Evolutionary conservation across 53 echinoderm and acorn worm species (phyloP), one percentile per base, ranked within the genome.

Genomic region (Glandiceps talaboti): DNA sequence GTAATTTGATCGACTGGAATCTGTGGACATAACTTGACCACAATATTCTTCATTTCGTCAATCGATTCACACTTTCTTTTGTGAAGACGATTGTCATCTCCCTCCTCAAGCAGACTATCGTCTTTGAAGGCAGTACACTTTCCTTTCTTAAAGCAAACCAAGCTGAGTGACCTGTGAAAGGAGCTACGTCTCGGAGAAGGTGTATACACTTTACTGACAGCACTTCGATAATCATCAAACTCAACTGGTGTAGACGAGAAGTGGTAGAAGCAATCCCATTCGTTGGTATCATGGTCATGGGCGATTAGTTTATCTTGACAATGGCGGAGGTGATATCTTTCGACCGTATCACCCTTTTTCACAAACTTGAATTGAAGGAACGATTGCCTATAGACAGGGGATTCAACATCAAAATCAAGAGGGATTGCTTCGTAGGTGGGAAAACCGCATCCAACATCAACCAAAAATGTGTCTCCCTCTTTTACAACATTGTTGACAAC

Each of bases 361-460:
- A 76, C 76, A 64, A 86, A 86, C 31, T 83, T 82, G 79, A 29
- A 77, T 14, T 76, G 82, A 79, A 86, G 29, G 86, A 74, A 86
- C 75, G 75, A 77, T 30, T 82, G 74, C 0, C 83, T 77, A 25
- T 86, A 86, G 27, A 75, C 76, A 14, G 79, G 79, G 6, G 86
- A 86, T 30, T 82, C 83, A 27, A 32, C 32, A 30, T 82, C 30
- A 79, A 86, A 86, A 28, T 86, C 83, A 14, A 86, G 31, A 20
- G 86, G 83, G 30, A 86, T 79, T 0, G 74, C 86, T 27, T 33
- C 30, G 30, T 78, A 79, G 1, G 31, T 1, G 1, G 87, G 87
- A 28, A 31, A 32, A 6, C 87, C 78, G 31, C 30, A 45, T 28
- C 87, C 87, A 0, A 82, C 74, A 26, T 87, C 87, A 12, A 76